These are phyloP conservation scores for Amblyjoppa fuscipennis DNA, from an alignment of 2,888 invertebrate species.

Conservation along the genomic window DNA sequence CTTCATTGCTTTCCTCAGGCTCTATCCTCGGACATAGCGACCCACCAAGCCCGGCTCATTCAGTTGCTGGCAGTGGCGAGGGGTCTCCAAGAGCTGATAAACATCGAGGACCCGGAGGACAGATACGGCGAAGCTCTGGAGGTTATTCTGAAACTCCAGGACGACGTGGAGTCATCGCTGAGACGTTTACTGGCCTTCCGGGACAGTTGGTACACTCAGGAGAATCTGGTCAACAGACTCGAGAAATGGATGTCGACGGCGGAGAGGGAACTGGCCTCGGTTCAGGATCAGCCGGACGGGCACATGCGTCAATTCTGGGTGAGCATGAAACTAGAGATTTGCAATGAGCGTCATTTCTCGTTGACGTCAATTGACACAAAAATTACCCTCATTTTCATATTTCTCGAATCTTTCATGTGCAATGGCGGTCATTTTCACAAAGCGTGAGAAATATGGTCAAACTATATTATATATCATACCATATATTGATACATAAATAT, in stretches of 20 bases:
- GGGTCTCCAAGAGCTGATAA: slow-evolving; percentile 90
- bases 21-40: slow-evolving; percentile 91
- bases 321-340: slow-evolving; percentile 71
- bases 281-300: slow-evolving; percentile 89
- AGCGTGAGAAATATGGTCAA: background rate
- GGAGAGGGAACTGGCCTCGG: slow-evolving; percentile 89
- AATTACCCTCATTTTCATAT: no score
- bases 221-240: slow-evolving; percentile 90
- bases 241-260: slow-evolving; percentile 92
- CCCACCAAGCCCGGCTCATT: slow-evolving; percentile 92
- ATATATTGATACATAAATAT: no score
- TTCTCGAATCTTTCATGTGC: no score
- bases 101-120: slow-evolving; percentile 91
- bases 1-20: slow-evolving; percentile 85
- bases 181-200: slow-evolving; percentile 91
- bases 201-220: slow-evolving; percentile 92
- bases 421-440: background rate
- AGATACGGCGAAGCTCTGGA: slow-evolving; percentile 91
- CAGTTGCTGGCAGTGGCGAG: slow-evolving; percentile 91
- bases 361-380: no score
- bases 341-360: no score
- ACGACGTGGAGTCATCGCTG: slow-evolving; percentile 91
- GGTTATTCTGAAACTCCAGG: slow-evolving; percentile 90
- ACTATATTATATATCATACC: no score
- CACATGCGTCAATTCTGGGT: slow-evolving; percentile 94